Percentiles rank a stretch among this genome's conserved stretches.
Conservation (phyloP, 2,888 invertebrate species). For the Clistopyga incitator region DNA sequence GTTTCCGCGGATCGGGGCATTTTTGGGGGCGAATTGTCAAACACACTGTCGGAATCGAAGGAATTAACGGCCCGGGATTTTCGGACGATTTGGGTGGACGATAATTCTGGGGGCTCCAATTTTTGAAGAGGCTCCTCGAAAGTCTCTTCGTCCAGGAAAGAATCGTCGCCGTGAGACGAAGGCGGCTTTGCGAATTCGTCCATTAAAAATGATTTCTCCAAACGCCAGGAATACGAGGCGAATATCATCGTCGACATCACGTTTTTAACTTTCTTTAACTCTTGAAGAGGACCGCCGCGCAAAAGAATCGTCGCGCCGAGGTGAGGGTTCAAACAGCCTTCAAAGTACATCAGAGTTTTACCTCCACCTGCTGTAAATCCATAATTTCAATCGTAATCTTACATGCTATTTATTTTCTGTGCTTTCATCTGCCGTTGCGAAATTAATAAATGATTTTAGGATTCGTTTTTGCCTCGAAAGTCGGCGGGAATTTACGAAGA, state of each 20-base stretch:
- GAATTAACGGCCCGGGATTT: neutral
- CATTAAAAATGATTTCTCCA: slow-evolving; percentile 96
- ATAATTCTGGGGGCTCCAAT: neutral
- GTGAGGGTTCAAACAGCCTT: slow-evolving; percentile 93
- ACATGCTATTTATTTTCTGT: neutral
- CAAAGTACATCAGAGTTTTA: slow-evolving; percentile 97
- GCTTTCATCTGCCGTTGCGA: no score
- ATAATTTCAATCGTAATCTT: slow-evolving; percentile 11
- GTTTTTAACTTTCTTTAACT: slow-evolving; percentile 92
- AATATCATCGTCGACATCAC: slow-evolving; percentile 93
- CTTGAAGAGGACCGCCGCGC: slow-evolving; percentile 90
- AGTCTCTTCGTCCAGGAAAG: slow-evolving; percentile 83
- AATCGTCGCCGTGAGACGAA: slow-evolving; percentile 85
- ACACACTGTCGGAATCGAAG: slow-evolving; percentile 35
- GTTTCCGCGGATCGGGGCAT: neutral
- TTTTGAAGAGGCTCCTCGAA: slow-evolving; percentile 68
- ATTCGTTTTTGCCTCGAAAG: no score
- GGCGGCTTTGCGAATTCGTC: slow-evolving; percentile 94
- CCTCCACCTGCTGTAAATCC: slow-evolving; percentile 81
- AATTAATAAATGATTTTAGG: no score
- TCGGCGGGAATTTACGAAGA: no score
- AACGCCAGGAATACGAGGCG: slow-evolving; percentile 94
- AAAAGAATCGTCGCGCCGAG: slow-evolving; percentile 95
- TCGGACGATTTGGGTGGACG: neutral
- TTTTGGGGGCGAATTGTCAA: slow-evolving; percentile 77